Evolutionary conservation across 1,140 invertebrate genomes (phyloP).

Genomic region (Frieseomelitta varia): DNA sequence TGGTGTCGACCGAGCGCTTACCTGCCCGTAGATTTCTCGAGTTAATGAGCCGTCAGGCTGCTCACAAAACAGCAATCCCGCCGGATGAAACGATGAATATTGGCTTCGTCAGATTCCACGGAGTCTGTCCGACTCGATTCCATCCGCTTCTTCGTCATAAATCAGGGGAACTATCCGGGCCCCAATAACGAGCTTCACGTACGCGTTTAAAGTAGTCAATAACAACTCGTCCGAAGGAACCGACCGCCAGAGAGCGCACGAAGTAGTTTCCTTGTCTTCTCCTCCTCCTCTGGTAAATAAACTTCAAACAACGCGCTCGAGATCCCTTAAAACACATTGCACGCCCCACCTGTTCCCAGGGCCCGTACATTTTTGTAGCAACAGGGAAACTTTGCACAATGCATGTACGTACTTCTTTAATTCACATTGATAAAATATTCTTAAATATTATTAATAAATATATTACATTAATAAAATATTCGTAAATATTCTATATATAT

Average conservation of each 20-base stretch:
- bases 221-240: slow-evolving; percentile 26
- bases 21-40: slow-evolving; percentile 16
- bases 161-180: slow-evolving; percentile 36
- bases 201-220: not conserved
- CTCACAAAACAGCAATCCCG: slow-evolving; percentile 26
- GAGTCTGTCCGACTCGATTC: not conserved
- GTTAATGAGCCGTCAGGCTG: slow-evolving; percentile 48
- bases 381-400: too few relatives aligned
- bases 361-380: too few relatives aligned
- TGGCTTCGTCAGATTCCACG: slow-evolving; percentile 25
- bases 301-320: not conserved
- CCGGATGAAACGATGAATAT: slow-evolving; percentile 55
- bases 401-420: too few relatives aligned
- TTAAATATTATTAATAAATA: too few relatives aligned
- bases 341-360: too few relatives aligned
- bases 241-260: not conserved
- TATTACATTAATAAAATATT: too few relatives aligned
- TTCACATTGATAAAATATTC: too few relatives aligned
- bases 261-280: slow-evolving; percentile 14
- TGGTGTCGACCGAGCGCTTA: not conserved
- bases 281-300: too few relatives aligned
- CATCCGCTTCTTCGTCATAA: slow-evolving; percentile 37
- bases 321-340: too few relatives aligned
- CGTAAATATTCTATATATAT: too few relatives aligned
- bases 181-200: not conserved